Evolutionary conservation across 1,140 invertebrate genomes (phyloP), one percentile per base, ranked within the genome.

Genomic region (Pogonomyrmex californicus): DNA sequence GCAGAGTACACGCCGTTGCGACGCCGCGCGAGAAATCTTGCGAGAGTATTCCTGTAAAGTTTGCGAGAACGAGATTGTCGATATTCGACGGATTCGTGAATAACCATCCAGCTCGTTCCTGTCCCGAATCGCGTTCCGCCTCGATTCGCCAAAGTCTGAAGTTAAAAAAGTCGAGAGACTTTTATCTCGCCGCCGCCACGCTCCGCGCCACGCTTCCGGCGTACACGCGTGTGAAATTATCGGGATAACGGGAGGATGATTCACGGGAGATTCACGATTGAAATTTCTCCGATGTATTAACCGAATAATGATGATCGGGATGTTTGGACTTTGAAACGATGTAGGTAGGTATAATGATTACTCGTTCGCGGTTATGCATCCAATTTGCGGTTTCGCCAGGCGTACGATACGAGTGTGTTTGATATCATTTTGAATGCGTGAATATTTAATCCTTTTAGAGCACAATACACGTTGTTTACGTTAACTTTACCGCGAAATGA

Each of bases 341-440:
- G 79, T 73, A 83, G 79, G 79, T 83, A 83, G 79, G 79, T 83
- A 83, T 83, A 83, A 83, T 83, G 79, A 83, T 83, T 83, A 83
- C 79, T 73, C 68, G 68, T 73, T 62, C 68, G 68, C 36, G 79
- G 54, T 83, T 73, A 47, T 49, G 54, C 79, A 73, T 73, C 79
- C 68, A 83, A 83, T 83, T 83, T 83, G 79, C 38, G 79, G 79
- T 75, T 75, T 75, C 49, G 79, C 41, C 30, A 23, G n/a, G 41
- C 54, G 38, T 51, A n/a, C n/a, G 7, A 7, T 38, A 10, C 41
- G 7, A 63, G 14, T 47, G 51, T 44, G 44, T 56, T 60, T 71
- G 17, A 38, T 83, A 83, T 58, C 30, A 58, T 82, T 82, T 82
- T 33, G 17, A 23, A 73, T 71, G 68, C 38, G 41, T 73, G 79